Evolutionary conservation across 1,140 invertebrate species (phyloP), one percentile per base, ranked within the genome.

Genomic region (Pemphigus obesinymphae): DNA sequence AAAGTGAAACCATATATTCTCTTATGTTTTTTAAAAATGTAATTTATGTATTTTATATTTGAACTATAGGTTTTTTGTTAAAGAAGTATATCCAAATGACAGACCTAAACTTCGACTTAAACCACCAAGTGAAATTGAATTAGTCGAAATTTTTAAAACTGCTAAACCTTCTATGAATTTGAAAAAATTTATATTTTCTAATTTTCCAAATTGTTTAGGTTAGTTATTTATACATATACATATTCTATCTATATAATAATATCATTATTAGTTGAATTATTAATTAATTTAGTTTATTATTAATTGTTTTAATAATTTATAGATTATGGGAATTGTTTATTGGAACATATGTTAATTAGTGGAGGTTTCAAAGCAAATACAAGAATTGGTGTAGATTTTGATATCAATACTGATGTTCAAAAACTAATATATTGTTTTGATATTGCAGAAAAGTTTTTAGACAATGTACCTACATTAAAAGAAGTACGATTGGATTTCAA

Each of bases 271-370:
- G n/a, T n/a, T n/a, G n/a, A n/a, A n/a, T n/a, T n/a, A n/a, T n/a
- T n/a, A n/a, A n/a, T n/a, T n/a, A n/a, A n/a, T n/a, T n/a, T n/a
- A n/a, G 8, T 37, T 58, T 50, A 48, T 37, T 17, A n/a, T 26
- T 58, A 5, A 40, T 8, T 40, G 37, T 8, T 40, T 11, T 78
- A 23, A 84, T 86, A 48, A 23, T 82, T 84, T 86, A 34, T 86
- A 93, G 93, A 95, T 87, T 97, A 93, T 90, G 97, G 97, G 43
- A 91, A 95, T 37, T 89, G 94, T 3, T 87, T 99, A 20, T 92
- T 99, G 78, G 97, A 99, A 84, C 97, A 99, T 88, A 91, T 93
- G 63, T 88, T 99, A 3, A 83, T 93, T 11, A 89, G 90, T 85
- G 89, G 90, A 84, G 93, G 93, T 37, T 91, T 99, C 82, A 84